These are phyloP conservation scores for Gymnogyps californianus DNA, from an alignment of 2,113 vertebrate species.

Conservation along the genomic window DNA sequence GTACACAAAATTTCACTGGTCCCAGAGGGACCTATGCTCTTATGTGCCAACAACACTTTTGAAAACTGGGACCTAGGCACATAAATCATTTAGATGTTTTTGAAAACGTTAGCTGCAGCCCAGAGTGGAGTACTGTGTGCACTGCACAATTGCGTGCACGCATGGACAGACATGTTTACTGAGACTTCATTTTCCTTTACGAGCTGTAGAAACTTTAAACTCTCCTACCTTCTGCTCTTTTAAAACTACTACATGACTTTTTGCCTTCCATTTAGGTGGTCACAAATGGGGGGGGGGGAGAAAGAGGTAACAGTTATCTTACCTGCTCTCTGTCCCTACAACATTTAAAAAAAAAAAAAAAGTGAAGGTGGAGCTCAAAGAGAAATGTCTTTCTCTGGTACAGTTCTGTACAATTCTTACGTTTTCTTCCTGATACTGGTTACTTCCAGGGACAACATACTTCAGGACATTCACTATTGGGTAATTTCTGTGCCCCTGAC, in stretches of 20 bases:
- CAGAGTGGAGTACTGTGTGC: not conserved
- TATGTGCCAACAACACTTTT: rapidly evolving
- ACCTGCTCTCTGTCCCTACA: not conserved
- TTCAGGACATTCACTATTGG: not conserved
- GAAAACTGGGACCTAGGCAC: not conserved
- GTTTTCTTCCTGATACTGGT: not conserved
- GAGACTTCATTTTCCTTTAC: not conserved
- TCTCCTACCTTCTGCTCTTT: not conserved
- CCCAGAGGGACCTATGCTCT: rapidly evolving
- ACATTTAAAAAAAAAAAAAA: not conserved
- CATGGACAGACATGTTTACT: not conserved
- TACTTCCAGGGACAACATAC: not conserved
- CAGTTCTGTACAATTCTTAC: rapidly evolving
- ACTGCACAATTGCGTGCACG: rapidly evolving
- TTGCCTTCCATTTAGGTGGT: not conserved
- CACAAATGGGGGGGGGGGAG: not conserved
- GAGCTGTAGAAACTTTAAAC: not conserved
- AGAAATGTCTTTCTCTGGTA: not conserved
- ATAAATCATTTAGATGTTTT: not conserved
- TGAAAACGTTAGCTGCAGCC: not conserved
- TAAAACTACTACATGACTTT: not conserved
- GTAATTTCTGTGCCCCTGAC: not conserved
- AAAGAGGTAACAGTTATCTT: not conserved
- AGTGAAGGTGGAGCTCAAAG: not conserved
- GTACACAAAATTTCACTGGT: not conserved